Base-by-base conservation (phyloP, 2,888 invertebrate genomes). In the Ochropleura leucogaster region DNA sequence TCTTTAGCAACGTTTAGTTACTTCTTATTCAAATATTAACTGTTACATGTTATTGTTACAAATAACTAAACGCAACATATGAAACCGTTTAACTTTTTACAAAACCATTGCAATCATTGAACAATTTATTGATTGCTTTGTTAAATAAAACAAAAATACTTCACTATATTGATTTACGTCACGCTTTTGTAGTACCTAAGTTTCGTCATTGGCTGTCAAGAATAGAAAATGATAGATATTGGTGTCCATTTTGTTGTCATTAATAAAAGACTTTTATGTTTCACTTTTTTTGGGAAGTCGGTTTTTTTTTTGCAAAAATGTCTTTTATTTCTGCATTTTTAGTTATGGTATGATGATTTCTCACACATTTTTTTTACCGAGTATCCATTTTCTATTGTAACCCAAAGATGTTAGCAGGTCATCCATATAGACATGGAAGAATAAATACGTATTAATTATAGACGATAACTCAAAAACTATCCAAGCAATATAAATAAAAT, bases 21-120 rank as follows among this genome's bases (percentile, higher is more conserved):
- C 46, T 30, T 3, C 14, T 57, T 47, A 49, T 0, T 75, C 18
- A 42, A 74, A 49, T 59, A 74, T 40, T 18, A 9, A 20, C 47
- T 76, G 47, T 62, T 71, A 71, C 47, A 18, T 40, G 44, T 14
- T 14, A 12, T n/a, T 14, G 12, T 51, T 59, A 62, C 59, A 60
- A 55, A 66, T 42, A 65, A 64, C 3, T 46, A 60, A 68, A 64
- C 10, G 65, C 44, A 67, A 82, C 20, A 68, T 68, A 68, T 53
- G 42, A 10, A 64, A 84, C 47, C 64, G 57, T 70, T 82, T 75
- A 82, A 82, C 68, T 84, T 62, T 84, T 83, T 73, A 80, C 63
- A 60, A 74, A 65, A 65, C 69, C 1, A 60, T 68, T 71, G 63
- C 81, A 44, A 62, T 53, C 46, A 51, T 60, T 18, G 40, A 73